These are phyloP conservation scores for Sebastes minor DNA, from an alignment of 2,797 vertebrate genomes.

Conservation along the genomic window DNA sequence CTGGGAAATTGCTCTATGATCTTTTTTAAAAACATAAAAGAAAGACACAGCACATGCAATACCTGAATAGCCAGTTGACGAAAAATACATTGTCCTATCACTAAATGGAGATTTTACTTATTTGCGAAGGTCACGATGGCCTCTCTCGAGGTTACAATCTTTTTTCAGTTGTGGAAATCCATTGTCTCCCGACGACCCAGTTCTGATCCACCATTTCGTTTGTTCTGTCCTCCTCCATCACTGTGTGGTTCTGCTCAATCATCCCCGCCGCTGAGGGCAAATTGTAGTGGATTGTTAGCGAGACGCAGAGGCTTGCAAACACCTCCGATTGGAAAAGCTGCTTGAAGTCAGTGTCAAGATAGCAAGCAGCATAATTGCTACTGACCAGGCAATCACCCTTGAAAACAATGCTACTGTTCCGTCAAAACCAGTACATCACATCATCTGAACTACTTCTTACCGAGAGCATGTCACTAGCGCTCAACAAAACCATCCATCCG, in stretches of 20 bases:
- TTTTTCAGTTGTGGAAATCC: not conserved
- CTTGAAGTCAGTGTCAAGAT: conserved; percentile 4
- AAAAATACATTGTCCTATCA: not conserved
- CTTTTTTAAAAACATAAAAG: conserved; percentile 8
- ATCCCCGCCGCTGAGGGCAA: not conserved
- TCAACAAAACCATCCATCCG: not conserved
- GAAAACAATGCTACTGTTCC: not conserved
- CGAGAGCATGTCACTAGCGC: not conserved
- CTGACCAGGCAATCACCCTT: conserved; percentile 4
- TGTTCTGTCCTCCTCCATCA: conserved; percentile 7
- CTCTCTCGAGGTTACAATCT: not conserved
- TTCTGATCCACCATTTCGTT: conserved; percentile 13
- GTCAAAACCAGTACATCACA: not conserved
- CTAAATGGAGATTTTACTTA: conserved; percentile 3
- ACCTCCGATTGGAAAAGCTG: not conserved
- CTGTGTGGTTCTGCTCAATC: not conserved
- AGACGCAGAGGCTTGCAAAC: not conserved
- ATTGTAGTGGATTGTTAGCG: conserved; percentile 10
- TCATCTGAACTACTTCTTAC: not conserved
- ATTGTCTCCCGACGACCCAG: conserved; percentile 13
- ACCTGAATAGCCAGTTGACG: not conserved
- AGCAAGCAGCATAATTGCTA: not conserved
- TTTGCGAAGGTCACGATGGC: not conserved
- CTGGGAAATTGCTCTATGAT: conserved; percentile 3
- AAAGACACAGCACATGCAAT: not conserved